phyloP scores from a whole-genome alignment of 2,113 vertebrate genomes.

The Neogobius melanostomus region DNA sequence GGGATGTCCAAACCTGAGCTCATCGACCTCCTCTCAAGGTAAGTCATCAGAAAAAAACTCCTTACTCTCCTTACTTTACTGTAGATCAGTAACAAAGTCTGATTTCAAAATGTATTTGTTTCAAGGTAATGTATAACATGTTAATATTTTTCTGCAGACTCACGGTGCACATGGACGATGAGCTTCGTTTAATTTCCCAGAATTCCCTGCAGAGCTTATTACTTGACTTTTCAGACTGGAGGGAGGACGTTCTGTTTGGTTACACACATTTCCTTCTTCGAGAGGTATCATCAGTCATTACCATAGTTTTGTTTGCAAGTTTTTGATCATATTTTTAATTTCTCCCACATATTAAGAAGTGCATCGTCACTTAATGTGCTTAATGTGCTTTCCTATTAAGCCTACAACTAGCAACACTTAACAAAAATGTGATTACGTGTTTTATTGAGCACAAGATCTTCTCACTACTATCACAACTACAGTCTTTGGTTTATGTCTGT shows the following conservation, averaged over 20 bases:
- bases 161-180: conserved; percentile 98
- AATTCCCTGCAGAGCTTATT: conserved; percentile 96
- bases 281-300: conserved; percentile 68
- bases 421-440: no score
- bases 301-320: no score
- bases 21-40: conserved; percentile 95
- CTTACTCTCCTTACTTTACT: no score
- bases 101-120: no score
- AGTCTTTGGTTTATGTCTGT: no score
- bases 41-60: conserved; percentile 18
- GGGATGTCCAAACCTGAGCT: conserved; percentile 97
- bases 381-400: no score
- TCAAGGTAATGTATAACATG: neutral
- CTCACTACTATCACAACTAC: no score
- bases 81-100: no score
- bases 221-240: conserved; percentile 96
- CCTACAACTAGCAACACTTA: no score
- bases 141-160: conserved; percentile 73
- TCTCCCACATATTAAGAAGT: no score
- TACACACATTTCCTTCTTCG: conserved; percentile 95
- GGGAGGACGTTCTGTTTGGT: conserved; percentile 95
- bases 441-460: no score
- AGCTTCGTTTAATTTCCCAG: conserved; percentile 96
- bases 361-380: no score
- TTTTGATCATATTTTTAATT: neutral